Evolutionary conservation across 2,113 vertebrate species (phyloP).

Genomic region (Chiloscyllium plagiosum): DNA sequence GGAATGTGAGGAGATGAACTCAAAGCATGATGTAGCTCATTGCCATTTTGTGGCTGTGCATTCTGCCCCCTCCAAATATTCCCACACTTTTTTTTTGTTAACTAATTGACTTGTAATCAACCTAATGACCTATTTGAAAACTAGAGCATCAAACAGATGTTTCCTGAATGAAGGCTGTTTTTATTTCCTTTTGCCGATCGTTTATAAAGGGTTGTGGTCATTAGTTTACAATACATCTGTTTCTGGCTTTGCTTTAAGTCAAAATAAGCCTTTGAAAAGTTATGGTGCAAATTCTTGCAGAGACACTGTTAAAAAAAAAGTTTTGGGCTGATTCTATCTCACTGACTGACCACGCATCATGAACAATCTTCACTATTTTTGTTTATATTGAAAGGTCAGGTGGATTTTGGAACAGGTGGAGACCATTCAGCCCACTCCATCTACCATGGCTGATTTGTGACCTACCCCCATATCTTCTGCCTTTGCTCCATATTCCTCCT

Average conservation of each 20-base stretch:
- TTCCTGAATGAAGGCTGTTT: constrained; percentile 62
- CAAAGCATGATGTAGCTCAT: constrained; percentile 42
- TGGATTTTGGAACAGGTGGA: not conserved
- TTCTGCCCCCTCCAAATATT: constrained; percentile 43
- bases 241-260: constrained; percentile 9
- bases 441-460: too few relatives aligned
- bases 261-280: not conserved
- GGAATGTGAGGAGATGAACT: constrained; percentile 48
- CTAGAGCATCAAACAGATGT: constrained; percentile 59
- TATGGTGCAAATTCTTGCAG: not conserved
- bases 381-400: not conserved
- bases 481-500: too few relatives aligned
- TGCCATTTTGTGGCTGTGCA: constrained; percentile 39
- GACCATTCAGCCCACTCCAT: too few relatives aligned
- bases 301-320: not conserved
- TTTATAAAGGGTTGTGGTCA: not conserved
- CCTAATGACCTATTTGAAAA: constrained; percentile 48
- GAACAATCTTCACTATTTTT: not conserved
- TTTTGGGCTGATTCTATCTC: not conserved
- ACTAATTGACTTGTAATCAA: constrained; percentile 53
- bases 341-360: not conserved
- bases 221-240: constrained; percentile 1
- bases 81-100: constrained; percentile 47
- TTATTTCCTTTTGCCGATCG: constrained; percentile 51
- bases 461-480: too few relatives aligned